Evolutionary conservation across 2,113 vertebrate genomes (phyloP).

Genomic region (Brachypteracias leptosomus): DNA sequence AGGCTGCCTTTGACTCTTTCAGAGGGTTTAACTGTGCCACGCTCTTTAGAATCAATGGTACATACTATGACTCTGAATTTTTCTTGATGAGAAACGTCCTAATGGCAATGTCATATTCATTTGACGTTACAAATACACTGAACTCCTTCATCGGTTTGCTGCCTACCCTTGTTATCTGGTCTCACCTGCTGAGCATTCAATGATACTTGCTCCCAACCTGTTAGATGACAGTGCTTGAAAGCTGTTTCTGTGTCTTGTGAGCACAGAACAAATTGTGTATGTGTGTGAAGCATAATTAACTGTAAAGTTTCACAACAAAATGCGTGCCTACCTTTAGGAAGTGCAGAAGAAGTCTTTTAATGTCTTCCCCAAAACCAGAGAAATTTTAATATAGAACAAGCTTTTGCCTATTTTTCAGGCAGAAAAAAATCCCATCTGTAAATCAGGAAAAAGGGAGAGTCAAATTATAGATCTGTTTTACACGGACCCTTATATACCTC

Average conservation of each 20-base stretch:
- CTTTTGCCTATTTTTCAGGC: background rate
- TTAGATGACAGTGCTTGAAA: background rate
- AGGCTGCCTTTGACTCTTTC: background rate
- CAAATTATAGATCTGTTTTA: background rate
- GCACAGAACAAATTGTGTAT: background rate
- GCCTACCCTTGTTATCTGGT: background rate
- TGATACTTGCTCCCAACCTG: background rate
- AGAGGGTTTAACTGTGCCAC: background rate
- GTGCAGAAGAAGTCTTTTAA: background rate
- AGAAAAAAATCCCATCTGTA: background rate
- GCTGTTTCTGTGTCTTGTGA: background rate
- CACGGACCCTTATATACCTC: background rate
- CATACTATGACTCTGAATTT: background rate
- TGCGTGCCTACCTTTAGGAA: background rate
- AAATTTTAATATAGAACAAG: background rate
- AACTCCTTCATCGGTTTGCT: background rate
- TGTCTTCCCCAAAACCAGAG: background rate
- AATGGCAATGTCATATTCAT: background rate
- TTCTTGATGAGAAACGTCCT: background rate
- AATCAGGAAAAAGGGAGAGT: background rate
- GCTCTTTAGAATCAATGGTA: background rate
- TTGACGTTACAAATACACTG: background rate
- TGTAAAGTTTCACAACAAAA: background rate
- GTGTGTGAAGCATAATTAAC: background rate
- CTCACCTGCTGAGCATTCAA: background rate